Base-by-base conservation (phyloP, 2,888 invertebrate genomes). In the Rhogogaster chlorosoma region DNA sequence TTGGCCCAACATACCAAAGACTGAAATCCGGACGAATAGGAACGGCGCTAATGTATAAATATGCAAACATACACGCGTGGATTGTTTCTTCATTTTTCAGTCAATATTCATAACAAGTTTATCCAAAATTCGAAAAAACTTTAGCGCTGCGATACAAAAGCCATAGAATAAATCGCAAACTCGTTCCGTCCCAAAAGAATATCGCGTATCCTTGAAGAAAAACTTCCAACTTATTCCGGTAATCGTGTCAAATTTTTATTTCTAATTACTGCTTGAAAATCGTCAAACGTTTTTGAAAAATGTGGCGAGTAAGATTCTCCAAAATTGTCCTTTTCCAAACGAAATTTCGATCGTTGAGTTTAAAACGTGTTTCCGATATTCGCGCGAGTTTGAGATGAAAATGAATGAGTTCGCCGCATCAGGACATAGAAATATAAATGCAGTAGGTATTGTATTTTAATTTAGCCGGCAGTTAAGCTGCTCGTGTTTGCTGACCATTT, bases 381-480 rank as follows among this genome's bases (percentile, higher is more conserved):
- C 9, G 42, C 73, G 15, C 29, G 45, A 26, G 73, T n/a, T 5
- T n/a, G 18, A 22, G 45, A 29, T 29, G 36, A 78, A 9, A 78
- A 78, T 78, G 78, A n/a, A 18, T 32, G n/a, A 78, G 53, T 6
- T 78, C 36, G 53, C 22, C 22, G 18, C 1, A 36, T 53, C 32
- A 36, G 7, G n/a, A 57, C 36, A 53, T 57, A 78, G 70, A 36
- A 70, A 29, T 32, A 18, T 15, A 9, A 32, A 36, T 70, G 70
- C 70, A 36, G 26, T 15, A 15, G n/a, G 26, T 15, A 15, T 78
- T 57, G 57, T 78, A 78, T 57, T n/a, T n/a, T n/a, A n/a, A n/a
- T n/a, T 78, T 78, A 78, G 78, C 32, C 78, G 78, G 78, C 32
- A 57, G 78, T 78, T 78, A 57, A 78, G 36, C 78, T 32, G 18